Conservation (phyloP, 1,140 invertebrate genomes). For the Pseudoatta argentina region DNA sequence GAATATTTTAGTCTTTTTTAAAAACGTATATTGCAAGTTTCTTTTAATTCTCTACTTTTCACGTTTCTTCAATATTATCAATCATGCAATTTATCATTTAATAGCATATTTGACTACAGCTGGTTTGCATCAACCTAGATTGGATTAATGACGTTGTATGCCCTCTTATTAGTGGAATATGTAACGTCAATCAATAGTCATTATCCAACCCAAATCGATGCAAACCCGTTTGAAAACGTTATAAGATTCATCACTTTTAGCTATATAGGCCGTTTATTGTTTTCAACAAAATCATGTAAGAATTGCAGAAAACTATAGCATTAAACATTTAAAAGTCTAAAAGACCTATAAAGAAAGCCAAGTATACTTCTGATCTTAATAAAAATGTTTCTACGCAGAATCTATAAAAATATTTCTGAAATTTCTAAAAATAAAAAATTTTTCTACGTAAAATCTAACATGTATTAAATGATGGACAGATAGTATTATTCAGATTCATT, state of each 20-base stretch:
- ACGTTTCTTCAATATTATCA: not conserved
- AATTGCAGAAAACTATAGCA: not conserved
- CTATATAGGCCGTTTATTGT: not conserved
- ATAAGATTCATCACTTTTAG: not conserved
- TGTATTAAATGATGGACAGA: not conserved
- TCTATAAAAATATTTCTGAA: not conserved
- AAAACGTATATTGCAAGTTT: not conserved
- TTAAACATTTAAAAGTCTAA: not conserved
- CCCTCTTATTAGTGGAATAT: no score
- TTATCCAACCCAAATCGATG: no score
- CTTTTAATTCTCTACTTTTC: not conserved
- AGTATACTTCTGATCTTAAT: not conserved
- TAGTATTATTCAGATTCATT: not conserved
- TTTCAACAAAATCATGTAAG: not conserved
- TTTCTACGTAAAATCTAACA: not conserved
- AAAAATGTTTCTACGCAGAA: not conserved
- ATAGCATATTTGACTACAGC: no score
- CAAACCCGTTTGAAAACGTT: no score
- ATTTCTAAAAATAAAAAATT: not conserved
- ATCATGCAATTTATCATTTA: not conserved
- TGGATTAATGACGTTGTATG: no score
- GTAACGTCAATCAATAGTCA: no score
- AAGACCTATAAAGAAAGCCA: not conserved
- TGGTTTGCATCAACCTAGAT: no score
- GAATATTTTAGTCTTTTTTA: slow-evolving; percentile 23